phyloP scores from a whole-genome alignment of 2,797 vertebrate species.

The Hydrocynus forskahlii region DNA sequence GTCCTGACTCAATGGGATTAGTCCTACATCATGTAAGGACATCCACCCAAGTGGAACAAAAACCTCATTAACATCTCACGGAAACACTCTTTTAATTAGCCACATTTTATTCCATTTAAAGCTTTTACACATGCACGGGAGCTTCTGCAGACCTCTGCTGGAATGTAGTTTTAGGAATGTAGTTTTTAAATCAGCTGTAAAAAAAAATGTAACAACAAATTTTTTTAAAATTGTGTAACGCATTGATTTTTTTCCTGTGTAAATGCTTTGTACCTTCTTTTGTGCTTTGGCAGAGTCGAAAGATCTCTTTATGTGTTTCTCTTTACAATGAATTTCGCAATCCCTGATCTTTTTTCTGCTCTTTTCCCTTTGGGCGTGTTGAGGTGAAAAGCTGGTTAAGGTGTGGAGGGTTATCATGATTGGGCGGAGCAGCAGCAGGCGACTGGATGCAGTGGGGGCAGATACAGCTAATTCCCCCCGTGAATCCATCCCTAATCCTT shows the following conservation, averaged over 20 bases:
- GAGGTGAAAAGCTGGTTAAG: slow-evolving; percentile 48
- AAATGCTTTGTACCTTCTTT: slow-evolving; percentile 15
- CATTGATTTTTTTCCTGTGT: not conserved
- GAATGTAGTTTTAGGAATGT: slow-evolving; percentile 7
- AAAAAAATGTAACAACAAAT: not conserved
- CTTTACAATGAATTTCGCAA: slow-evolving; percentile 25
- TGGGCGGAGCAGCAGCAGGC: slow-evolving; percentile 12
- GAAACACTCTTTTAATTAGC: slow-evolving; percentile 72
- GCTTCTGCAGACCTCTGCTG: slow-evolving; percentile 31
- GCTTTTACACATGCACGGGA: slow-evolving; percentile 49
- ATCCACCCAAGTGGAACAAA: slow-evolving; percentile 60
- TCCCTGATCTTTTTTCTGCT: slow-evolving; percentile 37
- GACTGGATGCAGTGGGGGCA: slow-evolving; percentile 9
- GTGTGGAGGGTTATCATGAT: slow-evolving; percentile 44
- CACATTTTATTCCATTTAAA: slow-evolving; percentile 53
- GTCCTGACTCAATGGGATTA: slow-evolving; percentile 62
- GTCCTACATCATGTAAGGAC: slow-evolving; percentile 61
- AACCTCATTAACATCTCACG: slow-evolving; percentile 66
- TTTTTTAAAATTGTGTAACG: not conserved
- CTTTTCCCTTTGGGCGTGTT: slow-evolving; percentile 37
- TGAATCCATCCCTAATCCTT: slow-evolving; percentile 42
- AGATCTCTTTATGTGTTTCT: slow-evolving; percentile 22
- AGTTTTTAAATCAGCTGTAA: not conserved
- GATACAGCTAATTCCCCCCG: slow-evolving; percentile 26
- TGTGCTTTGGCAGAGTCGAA: slow-evolving; percentile 11